Base-by-base conservation (phyloP, 2,797 vertebrate genomes). In the Girardinus metallicus region DNA sequence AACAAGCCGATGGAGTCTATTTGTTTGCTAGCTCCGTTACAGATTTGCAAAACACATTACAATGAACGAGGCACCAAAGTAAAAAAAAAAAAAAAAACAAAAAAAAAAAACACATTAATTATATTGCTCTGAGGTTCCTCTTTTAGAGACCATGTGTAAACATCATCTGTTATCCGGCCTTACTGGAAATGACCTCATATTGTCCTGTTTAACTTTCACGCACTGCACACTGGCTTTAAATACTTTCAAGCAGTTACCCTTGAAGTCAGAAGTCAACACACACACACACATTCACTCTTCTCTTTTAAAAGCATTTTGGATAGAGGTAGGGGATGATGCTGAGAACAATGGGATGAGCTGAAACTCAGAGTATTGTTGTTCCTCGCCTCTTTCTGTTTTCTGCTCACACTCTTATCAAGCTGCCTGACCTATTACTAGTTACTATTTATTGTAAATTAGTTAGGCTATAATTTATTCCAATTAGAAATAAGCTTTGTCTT, bases 191-290 rank as follows among this genome's bases (percentile, higher is more conserved):
- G 29, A 36, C 26, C 60, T 62, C 26, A 15, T 62, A 34, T 18
- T 18, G 60, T 21, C 60, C 15, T 31, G 11, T 44, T n/a, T 71
- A 7, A 34, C 21, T 44, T 71, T 44, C 23, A 71, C 39, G 44
- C 29, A 60, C 57, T 2, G 57, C 57, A 60, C 57, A 29, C 29
- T 13, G 5, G 12, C 29, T 60, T 31, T 57, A 4, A 57, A 60
- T 31, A 15, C 11, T 60, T 60, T 60, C 21, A 75, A 77, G 36
- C 44, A 60, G 21, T 57, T 34, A 57, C 34, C 53, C 80, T 70
- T 77, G 76, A 68, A 74, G 43, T 64, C 36, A 62, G 34, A 79
- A 57, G 44, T 29, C 0, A 26, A 66, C 62, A 49, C 80, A 51
- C 44, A 15, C 44, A 46, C 46, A 49, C 16, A 51, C 49, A 51